These are phyloP conservation scores for Coecobrya sp. DNA, from an alignment of 2,888 invertebrate genomes.

Conservation along the genomic window DNA sequence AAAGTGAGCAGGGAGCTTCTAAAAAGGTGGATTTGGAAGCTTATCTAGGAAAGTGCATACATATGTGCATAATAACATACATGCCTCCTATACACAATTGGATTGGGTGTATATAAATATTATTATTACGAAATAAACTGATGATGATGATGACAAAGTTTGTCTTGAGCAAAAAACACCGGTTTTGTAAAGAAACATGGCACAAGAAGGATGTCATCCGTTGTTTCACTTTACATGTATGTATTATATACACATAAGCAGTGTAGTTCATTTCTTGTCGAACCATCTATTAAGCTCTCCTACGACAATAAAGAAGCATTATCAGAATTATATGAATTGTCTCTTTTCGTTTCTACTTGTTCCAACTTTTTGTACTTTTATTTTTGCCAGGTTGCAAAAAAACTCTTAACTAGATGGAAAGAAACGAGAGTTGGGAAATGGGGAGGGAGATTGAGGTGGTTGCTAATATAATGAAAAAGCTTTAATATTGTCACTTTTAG, in stretches of 20 bases:
- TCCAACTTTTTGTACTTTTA: neutral
- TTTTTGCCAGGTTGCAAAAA: neutral
- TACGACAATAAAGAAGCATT: neutral
- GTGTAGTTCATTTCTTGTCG: too few relatives aligned
- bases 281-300: too few relatives aligned
- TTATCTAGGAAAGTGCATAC: too few relatives aligned
- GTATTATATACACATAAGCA: too few relatives aligned
- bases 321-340: neutral
- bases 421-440: neutral
- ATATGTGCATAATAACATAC: too few relatives aligned
- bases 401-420: neutral
- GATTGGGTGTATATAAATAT: neutral
- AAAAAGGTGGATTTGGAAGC: too few relatives aligned
- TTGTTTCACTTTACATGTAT: too few relatives aligned
- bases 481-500: constrained; percentile 19
- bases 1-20: too few relatives aligned
- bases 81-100: too few relatives aligned
- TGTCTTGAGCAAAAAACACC: constrained; percentile 1
- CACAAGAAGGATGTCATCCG: neutral
- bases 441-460: neutral
- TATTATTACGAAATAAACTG: neutral
- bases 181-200: constrained; percentile 22
- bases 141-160: neutral
- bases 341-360: neutral
- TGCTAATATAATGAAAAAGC: constrained; percentile 46